Evolutionary conservation across 2,113 vertebrate genomes (phyloP).

Genomic region (Aplodontia rufa): DNA sequence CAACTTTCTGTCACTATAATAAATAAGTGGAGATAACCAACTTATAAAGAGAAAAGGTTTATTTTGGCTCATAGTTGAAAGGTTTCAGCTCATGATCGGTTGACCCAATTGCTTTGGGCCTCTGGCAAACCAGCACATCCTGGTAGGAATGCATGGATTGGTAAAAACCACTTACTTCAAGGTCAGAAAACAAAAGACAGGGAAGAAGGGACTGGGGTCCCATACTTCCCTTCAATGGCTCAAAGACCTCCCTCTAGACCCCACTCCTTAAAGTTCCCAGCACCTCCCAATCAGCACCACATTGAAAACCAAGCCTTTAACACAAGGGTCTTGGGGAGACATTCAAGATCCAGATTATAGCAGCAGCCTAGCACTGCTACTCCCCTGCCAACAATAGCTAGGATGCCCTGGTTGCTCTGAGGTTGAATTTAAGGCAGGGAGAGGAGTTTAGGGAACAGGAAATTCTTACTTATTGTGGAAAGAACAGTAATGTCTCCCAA

Average conservation of each 20-base stretch:
- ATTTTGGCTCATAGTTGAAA: neutral
- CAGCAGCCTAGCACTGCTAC: neutral
- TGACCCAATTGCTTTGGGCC: neutral
- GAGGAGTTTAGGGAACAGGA: neutral
- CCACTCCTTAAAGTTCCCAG: neutral
- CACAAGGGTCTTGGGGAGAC: no score
- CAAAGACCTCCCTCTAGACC: neutral
- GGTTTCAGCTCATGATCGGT: neutral
- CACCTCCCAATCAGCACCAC: neutral
- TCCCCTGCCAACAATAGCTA: neutral
- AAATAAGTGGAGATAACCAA: neutral
- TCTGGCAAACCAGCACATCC: neutral
- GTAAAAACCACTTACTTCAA: neutral
- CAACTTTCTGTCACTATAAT: neutral
- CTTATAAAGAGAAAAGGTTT: neutral
- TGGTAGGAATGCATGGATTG: neutral
- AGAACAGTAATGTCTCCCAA: no score
- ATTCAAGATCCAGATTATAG: neutral
- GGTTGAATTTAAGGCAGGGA: neutral
- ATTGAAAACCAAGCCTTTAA: neutral
- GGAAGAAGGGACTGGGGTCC: neutral
- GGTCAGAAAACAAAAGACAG: neutral
- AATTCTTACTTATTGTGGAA: neutral
- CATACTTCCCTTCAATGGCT: neutral
- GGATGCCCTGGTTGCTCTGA: neutral